A percentile compares a stretch with the other conserved stretches of the same genome.
Evolutionary conservation across 2,888 invertebrate genomes (phyloP).

Genomic region (Coremacera marginata): DNA sequence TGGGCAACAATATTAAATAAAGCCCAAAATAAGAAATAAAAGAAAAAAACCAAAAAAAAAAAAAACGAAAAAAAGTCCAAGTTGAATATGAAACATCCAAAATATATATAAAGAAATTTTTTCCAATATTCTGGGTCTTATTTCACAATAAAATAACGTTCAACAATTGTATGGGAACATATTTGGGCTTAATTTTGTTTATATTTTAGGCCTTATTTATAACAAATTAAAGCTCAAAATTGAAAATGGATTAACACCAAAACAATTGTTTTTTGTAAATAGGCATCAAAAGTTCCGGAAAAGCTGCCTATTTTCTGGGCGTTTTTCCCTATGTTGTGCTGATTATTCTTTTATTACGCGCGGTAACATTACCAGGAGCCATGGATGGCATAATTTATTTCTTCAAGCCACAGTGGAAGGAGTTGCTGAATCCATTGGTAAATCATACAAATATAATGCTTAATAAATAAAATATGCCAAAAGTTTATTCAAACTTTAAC

Average conservation of each 20-base stretch:
- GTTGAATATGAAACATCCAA: no score
- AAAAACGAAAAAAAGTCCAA: no score
- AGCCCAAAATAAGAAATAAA: no score
- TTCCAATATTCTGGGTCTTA: no score
- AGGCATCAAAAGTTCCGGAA: constrained; percentile 74
- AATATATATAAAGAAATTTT: not conserved
- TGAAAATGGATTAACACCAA: no score
- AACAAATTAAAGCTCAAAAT: no score
- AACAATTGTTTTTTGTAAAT: not conserved
- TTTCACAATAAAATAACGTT: no score
- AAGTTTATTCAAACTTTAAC: not conserved
- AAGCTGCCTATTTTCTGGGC: constrained; percentile 79
- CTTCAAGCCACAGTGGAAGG: constrained; percentile 75
- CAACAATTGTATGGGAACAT: no score
- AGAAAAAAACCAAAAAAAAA: no score
- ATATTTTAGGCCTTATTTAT: no score
- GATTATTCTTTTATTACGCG: constrained; percentile 72
- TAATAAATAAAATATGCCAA: not conserved
- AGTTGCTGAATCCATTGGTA: constrained; percentile 64
- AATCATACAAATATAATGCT: not conserved
- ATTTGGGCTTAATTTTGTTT: no score
- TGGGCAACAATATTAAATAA: no score
- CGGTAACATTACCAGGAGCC: constrained; percentile 75
- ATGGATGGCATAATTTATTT: constrained; percentile 75
- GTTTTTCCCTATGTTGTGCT: constrained; percentile 77